phyloP scores from a whole-genome alignment of 2,888 invertebrate genomes.

The Pristionchus exspectatus region DNA sequence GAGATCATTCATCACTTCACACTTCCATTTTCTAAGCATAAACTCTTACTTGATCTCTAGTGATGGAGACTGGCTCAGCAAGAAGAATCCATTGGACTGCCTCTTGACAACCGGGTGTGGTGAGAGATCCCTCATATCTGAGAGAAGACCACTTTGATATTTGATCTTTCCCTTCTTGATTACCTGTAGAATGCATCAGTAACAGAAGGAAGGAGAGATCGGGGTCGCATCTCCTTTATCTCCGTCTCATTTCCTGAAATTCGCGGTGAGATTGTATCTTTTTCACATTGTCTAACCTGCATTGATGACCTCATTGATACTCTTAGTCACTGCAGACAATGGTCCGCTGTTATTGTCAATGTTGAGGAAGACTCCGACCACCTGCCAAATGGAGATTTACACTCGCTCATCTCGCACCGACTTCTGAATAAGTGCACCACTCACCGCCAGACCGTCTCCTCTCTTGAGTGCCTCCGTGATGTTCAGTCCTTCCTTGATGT shows the following conservation, averaged over 20 bases:
- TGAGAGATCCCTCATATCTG: conserved; percentile 78
- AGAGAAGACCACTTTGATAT: background rate
- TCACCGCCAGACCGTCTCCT: conserved; percentile 71
- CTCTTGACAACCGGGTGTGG: conserved; percentile 77
- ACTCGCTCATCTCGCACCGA: background rate
- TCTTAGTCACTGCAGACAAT: background rate
- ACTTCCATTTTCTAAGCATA: no score
- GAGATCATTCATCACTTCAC: background rate
- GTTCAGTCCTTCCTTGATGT: conserved; percentile 71
- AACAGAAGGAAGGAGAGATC: conserved; percentile 35
- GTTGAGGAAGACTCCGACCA: conserved; percentile 74
- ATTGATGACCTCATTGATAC: conserved; percentile 14
- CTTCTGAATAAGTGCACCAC: background rate
- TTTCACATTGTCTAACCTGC: conserved; percentile 40
- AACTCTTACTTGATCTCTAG: conserved; percentile 61
- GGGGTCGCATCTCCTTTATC: conserved; percentile 46
- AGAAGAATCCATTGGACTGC: conserved; percentile 77
- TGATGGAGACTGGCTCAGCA: conserved; percentile 75
- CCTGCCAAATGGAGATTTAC: conserved; percentile 54
- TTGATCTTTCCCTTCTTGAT: conserved; percentile 23
- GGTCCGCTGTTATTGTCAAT: conserved; percentile 63
- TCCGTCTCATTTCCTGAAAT: conserved; percentile 38
- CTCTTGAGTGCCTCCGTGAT: conserved; percentile 63
- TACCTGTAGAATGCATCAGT: conserved; percentile 56
- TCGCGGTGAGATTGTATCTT: background rate